Evolutionary conservation across 2,888 invertebrate species (phyloP), one percentile per base, ranked within the genome.

Genomic region (Parnassius orleans): DNA sequence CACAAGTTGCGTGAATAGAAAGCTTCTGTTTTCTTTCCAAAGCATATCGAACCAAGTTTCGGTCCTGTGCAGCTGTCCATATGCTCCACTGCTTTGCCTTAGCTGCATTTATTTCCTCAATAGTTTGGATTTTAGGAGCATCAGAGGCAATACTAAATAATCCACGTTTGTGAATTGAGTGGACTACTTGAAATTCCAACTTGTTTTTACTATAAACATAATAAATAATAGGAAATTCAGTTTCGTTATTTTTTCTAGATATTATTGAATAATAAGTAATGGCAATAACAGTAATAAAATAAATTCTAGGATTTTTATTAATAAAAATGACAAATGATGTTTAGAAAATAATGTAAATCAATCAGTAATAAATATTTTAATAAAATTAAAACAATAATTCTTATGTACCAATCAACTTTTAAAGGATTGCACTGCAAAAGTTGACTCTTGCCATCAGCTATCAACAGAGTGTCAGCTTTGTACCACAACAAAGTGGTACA

Each of bases 21-120:
- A 90, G 63, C 56, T 78, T 80, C 64, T 83, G 76, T 15, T 76
- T 77, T 1, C 83, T 74, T 57, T 77, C 73, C 55, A 93, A 64
- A 41, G 83, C 87, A 60, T 92, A 93, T 66, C 92, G 88, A 54
- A 94, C 76, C 5, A 95, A 70, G 60, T 81, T 83, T 47, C 95
- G 88, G 72, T 95, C 95, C 69, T 94, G 93, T 0, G 93, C 93
- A 0, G 84, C 72, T 0, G 94, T 93, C 94, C 95, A 95, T 0
- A 93, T 83, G 10, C 79, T 79, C 76, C 89, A 81, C 5, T 70
- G 53, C 1, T 74, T 66, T 46, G 52, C 43, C 11, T 14, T 12
- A 11, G 52, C 51, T 44, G 50, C 14, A 48, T 51, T 12, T 2
- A 14, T 14, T 46, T 2, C 64, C 54, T 64, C 63, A 0, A 65